These are phyloP conservation scores for Chiridota heheva DNA, from an alignment of 35 echinoderm and acorn worm genomes.

Conservation along the genomic window DNA sequence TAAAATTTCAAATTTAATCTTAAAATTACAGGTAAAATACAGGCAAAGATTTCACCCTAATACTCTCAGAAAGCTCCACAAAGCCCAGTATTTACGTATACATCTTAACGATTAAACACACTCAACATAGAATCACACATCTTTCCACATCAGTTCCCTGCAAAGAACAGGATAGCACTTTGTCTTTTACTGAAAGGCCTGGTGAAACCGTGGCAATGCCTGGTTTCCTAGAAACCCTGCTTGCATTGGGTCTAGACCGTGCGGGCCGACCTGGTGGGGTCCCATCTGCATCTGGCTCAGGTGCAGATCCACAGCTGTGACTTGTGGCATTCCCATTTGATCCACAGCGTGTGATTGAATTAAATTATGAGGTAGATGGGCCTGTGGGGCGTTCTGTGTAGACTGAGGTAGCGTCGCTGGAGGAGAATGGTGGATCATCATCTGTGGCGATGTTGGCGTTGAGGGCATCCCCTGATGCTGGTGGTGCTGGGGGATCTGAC, in stretches of 20 bases:
- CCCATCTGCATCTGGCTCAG: slow-evolving; percentile 62
- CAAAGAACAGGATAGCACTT: slow-evolving; percentile 13
- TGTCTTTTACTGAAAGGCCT: slow-evolving; percentile 78
- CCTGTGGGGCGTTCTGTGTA: slow-evolving; percentile 58
- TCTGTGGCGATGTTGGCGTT: slow-evolving; percentile 59
- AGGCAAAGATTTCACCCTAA: not conserved
- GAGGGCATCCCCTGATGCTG: slow-evolving; percentile 40
- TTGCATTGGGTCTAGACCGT: slow-evolving; percentile 51
- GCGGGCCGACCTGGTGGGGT: slow-evolving; percentile 29
- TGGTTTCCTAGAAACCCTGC: slow-evolving; percentile 62
- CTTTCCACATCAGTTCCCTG: not conserved
- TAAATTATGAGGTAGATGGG: slow-evolving; percentile 77
- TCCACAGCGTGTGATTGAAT: slow-evolving; percentile 55
- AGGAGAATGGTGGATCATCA: slow-evolving; percentile 52
- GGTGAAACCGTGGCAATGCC: slow-evolving; percentile 79
- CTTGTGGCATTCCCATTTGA: slow-evolving; percentile 46
- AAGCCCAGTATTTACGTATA: slow-evolving; percentile 10
- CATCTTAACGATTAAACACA: slow-evolving; percentile 33
- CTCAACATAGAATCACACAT: slow-evolving; percentile 16
- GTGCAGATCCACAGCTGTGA: slow-evolving; percentile 54
- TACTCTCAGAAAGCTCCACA: not conserved
- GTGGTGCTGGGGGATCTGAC: slow-evolving; percentile 49
- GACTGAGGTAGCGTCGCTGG: slow-evolving; percentile 73
- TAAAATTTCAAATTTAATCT: not conserved
- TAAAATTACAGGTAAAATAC: not conserved